phyloP scores from a whole-genome alignment of 2,797 vertebrate genomes.

The Hybognathus amarus region DNA sequence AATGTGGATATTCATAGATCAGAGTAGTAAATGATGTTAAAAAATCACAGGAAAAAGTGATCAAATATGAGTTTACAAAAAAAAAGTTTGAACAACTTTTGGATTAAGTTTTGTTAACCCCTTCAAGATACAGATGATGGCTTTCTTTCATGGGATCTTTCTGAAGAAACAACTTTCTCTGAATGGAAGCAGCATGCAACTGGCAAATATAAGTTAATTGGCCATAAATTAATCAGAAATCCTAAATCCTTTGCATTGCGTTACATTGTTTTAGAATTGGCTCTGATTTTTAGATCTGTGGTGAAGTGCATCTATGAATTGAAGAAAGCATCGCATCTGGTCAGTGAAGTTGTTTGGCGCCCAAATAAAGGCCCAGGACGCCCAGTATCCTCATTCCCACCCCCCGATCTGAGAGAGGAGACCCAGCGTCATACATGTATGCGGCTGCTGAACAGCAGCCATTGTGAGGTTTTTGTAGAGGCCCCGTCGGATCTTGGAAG shows the following conservation, averaged over 20 bases:
- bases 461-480: constrained; percentile 79
- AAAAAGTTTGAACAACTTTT: too few species aligned
- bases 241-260: neutral
- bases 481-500: constrained; percentile 73
- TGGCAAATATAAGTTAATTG: neutral
- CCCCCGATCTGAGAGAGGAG: constrained; percentile 15
- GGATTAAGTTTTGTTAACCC: too few species aligned
- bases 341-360: constrained; percentile 17
- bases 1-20: too few species aligned
- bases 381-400: constrained; percentile 22
- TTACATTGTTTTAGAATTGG: neutral
- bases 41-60: too few species aligned
- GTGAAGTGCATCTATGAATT: neutral
- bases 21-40: too few species aligned
- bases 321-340: neutral
- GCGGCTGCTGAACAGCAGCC: constrained; percentile 56
- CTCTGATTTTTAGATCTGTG: neutral
- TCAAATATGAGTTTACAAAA: too few species aligned
- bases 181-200: neutral
- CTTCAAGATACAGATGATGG: too few species aligned
- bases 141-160: neutral
- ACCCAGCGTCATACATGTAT: constrained; percentile 60
- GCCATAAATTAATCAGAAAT: neutral
- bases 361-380: constrained; percentile 39
- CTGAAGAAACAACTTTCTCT: neutral